A percentile compares a stretch with the other conserved stretches of the same genome.
These are phyloP conservation scores for Halocynthia aurantium DNA, from an alignment of 23 tunicate genomes.

Conservation along the genomic window DNA sequence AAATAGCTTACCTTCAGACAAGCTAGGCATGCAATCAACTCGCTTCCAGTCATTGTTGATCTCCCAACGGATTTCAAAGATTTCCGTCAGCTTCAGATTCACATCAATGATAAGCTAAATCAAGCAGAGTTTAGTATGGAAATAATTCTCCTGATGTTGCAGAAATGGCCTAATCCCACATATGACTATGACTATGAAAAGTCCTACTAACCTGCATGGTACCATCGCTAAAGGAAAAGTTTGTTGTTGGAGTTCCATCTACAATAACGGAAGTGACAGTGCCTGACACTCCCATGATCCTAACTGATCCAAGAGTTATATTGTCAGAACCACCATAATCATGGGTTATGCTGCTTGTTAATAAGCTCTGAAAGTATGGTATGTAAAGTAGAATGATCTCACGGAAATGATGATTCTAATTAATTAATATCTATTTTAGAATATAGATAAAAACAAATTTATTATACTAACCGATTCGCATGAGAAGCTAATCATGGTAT, in stretches of 20 bases:
- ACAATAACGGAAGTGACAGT: conserved; percentile 5
- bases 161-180: too few relatives aligned
- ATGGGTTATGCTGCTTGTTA: conserved; percentile 6
- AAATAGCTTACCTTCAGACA: conserved; percentile 31
- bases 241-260: not conserved
- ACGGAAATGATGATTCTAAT: not conserved
- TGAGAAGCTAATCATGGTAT: conserved; percentile 27
- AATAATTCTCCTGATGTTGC: too few relatives aligned
- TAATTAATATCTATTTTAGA: not conserved
- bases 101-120: not conserved
- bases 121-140: not conserved
- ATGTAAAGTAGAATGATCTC: not conserved
- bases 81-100: conserved; percentile 22
- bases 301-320: not conserved
- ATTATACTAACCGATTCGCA: conserved; percentile 47
- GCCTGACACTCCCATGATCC: conserved; percentile 8
- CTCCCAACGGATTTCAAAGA: conserved; percentile 61
- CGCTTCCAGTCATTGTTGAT: conserved; percentile 55
- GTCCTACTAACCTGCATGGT: not conserved
- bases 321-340: not conserved
- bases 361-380: not conserved
- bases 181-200: not conserved
- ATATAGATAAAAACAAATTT: not conserved
- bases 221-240: not conserved
- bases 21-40: conserved; percentile 74